These are phyloP conservation scores for Drosophila auraria DNA, from an alignment of 1,140 invertebrate species.

Conservation along the genomic window DNA sequence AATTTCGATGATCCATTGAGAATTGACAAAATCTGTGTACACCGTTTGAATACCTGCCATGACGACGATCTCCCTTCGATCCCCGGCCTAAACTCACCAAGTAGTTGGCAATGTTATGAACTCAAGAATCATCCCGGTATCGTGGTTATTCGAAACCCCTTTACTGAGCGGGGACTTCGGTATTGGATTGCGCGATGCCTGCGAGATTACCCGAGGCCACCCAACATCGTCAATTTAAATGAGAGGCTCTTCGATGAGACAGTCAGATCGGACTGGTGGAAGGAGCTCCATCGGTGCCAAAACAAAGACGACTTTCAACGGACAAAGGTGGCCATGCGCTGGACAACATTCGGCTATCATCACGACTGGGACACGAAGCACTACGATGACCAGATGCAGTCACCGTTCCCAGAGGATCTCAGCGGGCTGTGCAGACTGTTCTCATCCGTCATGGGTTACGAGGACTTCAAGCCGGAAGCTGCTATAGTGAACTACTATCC, in stretches of 20 bases:
- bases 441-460: constrained; percentile 88
- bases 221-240: constrained; percentile 93
- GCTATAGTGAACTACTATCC: constrained; percentile 98
- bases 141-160: constrained; percentile 93
- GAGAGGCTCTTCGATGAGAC: constrained; percentile 47
- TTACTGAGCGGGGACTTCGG: constrained; percentile 90
- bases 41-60: constrained; percentile 3
- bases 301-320: constrained; percentile 67
- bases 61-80: not conserved
- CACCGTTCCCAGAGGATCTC: constrained; percentile 91
- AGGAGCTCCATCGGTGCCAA: constrained; percentile 85
- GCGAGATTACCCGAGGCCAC: constrained; percentile 90
- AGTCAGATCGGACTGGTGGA: constrained; percentile 76
- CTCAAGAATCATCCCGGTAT: constrained; percentile 88
- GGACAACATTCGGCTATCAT: constrained; percentile 97
- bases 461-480: constrained; percentile 92
- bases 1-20: constrained; percentile 80
- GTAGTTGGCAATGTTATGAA: constrained; percentile 87
- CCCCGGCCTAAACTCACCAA: constrained; percentile 83
- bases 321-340: constrained; percentile 90
- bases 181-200: constrained; percentile 94
- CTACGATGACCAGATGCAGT: constrained; percentile 89
- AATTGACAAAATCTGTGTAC: constrained; percentile 19
- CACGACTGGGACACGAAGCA: constrained; percentile 98
- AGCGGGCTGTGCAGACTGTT: constrained; percentile 88